These are phyloP conservation scores for Onthophagus taurus DNA, from an alignment of 1,140 invertebrate genomes.

Conservation along the genomic window DNA sequence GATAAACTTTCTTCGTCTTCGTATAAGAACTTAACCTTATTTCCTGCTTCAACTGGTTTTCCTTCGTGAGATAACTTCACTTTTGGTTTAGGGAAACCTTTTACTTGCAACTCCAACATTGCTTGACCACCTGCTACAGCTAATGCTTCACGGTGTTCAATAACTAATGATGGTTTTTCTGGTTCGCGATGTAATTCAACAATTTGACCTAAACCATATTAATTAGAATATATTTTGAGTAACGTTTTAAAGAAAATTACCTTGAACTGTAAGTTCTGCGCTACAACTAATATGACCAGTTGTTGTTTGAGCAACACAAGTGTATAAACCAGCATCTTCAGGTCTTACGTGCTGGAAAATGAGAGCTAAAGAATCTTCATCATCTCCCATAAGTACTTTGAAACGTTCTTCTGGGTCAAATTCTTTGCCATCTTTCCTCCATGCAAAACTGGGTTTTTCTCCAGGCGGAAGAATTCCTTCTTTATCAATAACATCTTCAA, in stretches of 20 bases:
- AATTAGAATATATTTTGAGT: background rate
- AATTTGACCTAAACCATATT: constrained; percentile 49
- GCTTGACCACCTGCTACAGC: constrained; percentile 78
- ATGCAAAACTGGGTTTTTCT: constrained; percentile 73
- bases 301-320: constrained; percentile 86
- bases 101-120: constrained; percentile 89
- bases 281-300: constrained; percentile 89
- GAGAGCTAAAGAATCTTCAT: constrained; percentile 83
- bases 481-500: constrained; percentile 57
- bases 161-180: constrained; percentile 63
- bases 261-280: constrained; percentile 86
- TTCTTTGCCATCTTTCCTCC: constrained; percentile 81
- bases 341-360: constrained; percentile 90
- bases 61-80: constrained; percentile 84
- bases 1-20: constrained; percentile 89
- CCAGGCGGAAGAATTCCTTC: constrained; percentile 60
- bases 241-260: constrained; percentile 25
- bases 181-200: constrained; percentile 73
- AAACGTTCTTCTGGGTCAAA: constrained; percentile 90
- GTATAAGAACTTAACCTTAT: constrained; percentile 78
- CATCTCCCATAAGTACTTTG: constrained; percentile 85
- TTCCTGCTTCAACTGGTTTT: constrained; percentile 67
- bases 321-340: constrained; percentile 89
- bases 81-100: constrained; percentile 88
- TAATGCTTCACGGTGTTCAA: constrained; percentile 64